These are phyloP conservation scores for Pedetes capensis DNA, from an alignment of 2,113 vertebrate genomes.

Conservation along the genomic window DNA sequence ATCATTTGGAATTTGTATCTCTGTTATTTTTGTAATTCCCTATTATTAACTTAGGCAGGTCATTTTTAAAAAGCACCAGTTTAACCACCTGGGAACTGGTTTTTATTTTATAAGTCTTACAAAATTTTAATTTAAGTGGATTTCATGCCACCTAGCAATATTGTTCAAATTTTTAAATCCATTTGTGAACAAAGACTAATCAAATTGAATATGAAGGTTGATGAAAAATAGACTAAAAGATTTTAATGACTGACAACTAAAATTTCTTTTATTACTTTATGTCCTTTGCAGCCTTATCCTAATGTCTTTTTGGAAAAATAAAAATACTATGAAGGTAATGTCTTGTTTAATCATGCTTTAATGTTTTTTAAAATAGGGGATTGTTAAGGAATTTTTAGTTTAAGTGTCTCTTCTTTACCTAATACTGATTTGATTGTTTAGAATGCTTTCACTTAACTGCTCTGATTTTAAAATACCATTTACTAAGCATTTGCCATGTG, in stretches of 20 bases:
- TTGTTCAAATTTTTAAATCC: neutral
- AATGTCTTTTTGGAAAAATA: constrained; percentile 33
- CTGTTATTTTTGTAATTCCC: constrained; percentile 12
- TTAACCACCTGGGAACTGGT: neutral
- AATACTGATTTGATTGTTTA: neutral
- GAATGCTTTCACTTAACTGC: neutral
- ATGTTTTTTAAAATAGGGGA: neutral
- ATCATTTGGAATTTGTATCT: neutral
- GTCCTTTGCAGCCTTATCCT: neutral
- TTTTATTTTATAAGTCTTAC: constrained; percentile 1
- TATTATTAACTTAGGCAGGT: neutral
- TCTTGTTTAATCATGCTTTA: neutral
- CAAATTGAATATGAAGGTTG: neutral
- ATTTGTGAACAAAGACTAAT: neutral
- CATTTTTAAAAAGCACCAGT: neutral
- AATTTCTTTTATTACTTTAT: neutral
- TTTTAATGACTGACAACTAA: neutral
- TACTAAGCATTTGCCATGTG: neutral
- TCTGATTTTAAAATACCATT: constrained; percentile 21
- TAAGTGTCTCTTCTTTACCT: neutral
- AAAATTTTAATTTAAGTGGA: neutral
- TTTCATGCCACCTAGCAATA: neutral
- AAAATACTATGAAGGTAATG: neutral
- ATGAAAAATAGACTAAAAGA: neutral
- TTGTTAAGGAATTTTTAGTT: constrained; percentile 21